Evolutionary conservation across 2,888 invertebrate genomes (phyloP), one percentile per base, ranked within the genome.

Genomic region (Pimpla rufipes): DNA sequence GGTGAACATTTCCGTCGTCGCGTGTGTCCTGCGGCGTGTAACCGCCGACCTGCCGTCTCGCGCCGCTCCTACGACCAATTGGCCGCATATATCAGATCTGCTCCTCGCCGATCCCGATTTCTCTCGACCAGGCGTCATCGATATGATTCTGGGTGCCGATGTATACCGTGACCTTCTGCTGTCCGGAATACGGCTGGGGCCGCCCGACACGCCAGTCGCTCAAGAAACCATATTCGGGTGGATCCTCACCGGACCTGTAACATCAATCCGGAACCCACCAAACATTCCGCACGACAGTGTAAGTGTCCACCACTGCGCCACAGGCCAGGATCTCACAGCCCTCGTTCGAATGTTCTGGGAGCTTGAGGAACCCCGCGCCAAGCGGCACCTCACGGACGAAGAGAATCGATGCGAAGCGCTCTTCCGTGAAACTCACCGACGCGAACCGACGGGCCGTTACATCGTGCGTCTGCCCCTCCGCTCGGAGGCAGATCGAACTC

Each of bases 221-320:
- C 59, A 59, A n/a, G 55, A 55, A 10, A 55, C 55, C 2, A 55
- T 55, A 5, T 50, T 50, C n/a, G 50, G 50, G 1, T 50, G 59
- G 59, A n/a, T 59, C 1, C 18, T 59, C 35, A 35, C 59, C 6
- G 37, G 59, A 0, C 37, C 35, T n/a, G 13, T 16, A 3, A 7
- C 52, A 7, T 50, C 50, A 3, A 5, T 2, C 4, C 10, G 16
- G n/a, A 5, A 2, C 4, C 4, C 50, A 2, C 3, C 3, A 16
- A n/a, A 16, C 4, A 2, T 1, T 4, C 16, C 16, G 1, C 2
- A 4, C 5, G 7, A 37, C 7, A 37, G 5, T 7, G 5, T 7
- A n/a, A 16, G 16, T 2, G 16, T 50, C 2, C 50, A 13, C 4
- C 50, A 50, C 7, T 50, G 50, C 16, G 50, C 10, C 10, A n/a